These are phyloP conservation scores for Coryphaenoides rupestris DNA, from an alignment of 2,113 vertebrate genomes.

Conservation along the genomic window DNA sequence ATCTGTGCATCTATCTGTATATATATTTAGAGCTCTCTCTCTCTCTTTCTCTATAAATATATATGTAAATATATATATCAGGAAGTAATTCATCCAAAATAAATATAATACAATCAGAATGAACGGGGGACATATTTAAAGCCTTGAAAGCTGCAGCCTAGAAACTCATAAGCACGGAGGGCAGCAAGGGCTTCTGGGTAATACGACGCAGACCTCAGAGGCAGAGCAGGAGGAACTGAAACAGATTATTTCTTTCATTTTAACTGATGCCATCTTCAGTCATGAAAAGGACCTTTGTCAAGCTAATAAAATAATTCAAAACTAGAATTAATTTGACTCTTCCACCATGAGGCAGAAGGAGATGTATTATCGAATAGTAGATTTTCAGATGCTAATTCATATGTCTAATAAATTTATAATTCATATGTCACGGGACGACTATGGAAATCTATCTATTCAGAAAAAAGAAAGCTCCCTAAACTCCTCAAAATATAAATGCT, in stretches of 20 bases:
- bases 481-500: slow-evolving; percentile 36
- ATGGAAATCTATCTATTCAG: slow-evolving; percentile 56
- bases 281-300: slow-evolving; percentile 72
- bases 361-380: slow-evolving; percentile 71
- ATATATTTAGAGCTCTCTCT: no score
- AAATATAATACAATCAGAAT: no score
- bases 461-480: slow-evolving; percentile 45
- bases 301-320: slow-evolving; percentile 69
- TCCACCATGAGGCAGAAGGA: slow-evolving; percentile 57
- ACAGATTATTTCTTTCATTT: slow-evolving; percentile 62
- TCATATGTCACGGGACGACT: slow-evolving; percentile 65
- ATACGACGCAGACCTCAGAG: no score
- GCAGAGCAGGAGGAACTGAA: slow-evolving; percentile 41
- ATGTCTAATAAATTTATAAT: no score
- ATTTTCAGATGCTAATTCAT: slow-evolving; percentile 73
- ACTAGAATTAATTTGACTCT: slow-evolving; percentile 64
- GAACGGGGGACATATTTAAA: no score
- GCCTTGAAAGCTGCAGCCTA: no score
- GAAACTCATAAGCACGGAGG: no score
- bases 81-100: no score
- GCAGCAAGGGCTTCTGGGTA: no score
- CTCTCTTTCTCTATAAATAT: no score
- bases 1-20: no score
- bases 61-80: no score
- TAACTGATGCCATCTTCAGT: slow-evolving; percentile 61